phyloP scores from a whole-genome alignment of 2,888 invertebrate species.

The Peribatodes rhomboidaria region DNA sequence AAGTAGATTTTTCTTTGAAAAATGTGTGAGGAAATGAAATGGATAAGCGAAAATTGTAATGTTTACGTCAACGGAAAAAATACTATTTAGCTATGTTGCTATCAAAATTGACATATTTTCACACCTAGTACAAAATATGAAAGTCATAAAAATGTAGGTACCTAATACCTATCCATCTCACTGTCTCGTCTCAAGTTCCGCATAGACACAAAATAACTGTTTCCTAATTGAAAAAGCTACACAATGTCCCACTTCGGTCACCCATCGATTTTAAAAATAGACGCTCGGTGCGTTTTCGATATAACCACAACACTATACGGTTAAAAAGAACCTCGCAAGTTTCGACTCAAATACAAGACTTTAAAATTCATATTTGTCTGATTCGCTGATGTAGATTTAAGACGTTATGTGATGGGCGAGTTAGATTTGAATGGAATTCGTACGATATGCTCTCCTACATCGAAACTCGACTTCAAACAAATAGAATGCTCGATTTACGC shows the following conservation, averaged over 20 bases:
- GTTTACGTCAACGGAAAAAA: too few relatives aligned
- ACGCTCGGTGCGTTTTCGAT: constrained; percentile 80
- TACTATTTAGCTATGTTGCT: too few relatives aligned
- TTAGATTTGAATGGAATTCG: constrained; percentile 73
- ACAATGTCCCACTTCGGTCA: constrained; percentile 82
- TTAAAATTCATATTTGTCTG: constrained; percentile 61
- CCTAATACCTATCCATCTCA: too few relatives aligned
- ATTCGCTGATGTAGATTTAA: constrained; percentile 49
- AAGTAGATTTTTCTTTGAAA: too few relatives aligned
- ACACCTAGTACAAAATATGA: neutral
- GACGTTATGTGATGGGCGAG: constrained; percentile 57
- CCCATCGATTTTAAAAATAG: constrained; percentile 86
- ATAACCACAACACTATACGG: constrained; percentile 63
- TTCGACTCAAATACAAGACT: constrained; percentile 50
- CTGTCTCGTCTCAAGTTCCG: constrained; percentile 1
- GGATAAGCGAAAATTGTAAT: too few relatives aligned
- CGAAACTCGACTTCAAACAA: constrained; percentile 78
- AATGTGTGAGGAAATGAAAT: too few relatives aligned
- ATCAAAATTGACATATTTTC: too few relatives aligned
- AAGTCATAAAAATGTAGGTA: too few relatives aligned
- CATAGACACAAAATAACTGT: constrained; percentile 55
- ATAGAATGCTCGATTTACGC: constrained; percentile 75
- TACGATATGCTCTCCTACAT: constrained; percentile 76
- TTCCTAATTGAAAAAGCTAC: constrained; percentile 77
- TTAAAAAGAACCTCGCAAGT: constrained; percentile 59